phyloP scores from a whole-genome alignment of 1,140 invertebrate genomes.

The Drosophila obscura region DNA sequence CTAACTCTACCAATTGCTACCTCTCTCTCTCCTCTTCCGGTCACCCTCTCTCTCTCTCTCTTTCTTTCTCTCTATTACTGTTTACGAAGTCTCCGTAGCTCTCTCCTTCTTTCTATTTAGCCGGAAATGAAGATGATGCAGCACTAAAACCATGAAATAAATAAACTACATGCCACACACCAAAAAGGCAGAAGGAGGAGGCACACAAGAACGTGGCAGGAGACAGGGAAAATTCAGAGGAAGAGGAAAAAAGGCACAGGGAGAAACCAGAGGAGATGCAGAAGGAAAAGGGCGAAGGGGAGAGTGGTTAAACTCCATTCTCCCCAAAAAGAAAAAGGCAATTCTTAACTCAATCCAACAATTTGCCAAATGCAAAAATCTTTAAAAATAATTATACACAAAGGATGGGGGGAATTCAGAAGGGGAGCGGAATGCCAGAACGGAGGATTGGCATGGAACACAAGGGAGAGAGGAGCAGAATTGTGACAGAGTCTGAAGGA shows the following conservation, averaged over 20 bases:
- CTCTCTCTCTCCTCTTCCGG: constrained; percentile 9
- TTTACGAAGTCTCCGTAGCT: constrained; percentile 47
- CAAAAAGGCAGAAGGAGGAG: background rate
- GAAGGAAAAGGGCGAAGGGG: background rate
- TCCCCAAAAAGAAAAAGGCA: constrained; percentile 10
- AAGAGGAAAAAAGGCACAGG: too few relatives aligned
- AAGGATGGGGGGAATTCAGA: background rate
- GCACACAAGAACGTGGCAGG: background rate
- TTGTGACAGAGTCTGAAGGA: too few relatives aligned
- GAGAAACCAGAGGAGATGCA: background rate
- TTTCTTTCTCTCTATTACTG: constrained; percentile 2
- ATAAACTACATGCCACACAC: constrained; percentile 66
- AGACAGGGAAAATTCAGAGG: background rate
- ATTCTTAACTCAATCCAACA: constrained; percentile 28
- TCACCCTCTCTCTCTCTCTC: background rate
- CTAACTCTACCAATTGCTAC: constrained; percentile 15
- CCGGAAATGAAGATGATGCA: constrained; percentile 81
- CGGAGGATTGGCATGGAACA: too few relatives aligned
- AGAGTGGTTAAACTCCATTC: constrained; percentile 43
- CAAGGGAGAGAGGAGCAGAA: too few relatives aligned
- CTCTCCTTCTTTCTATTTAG: constrained; percentile 24
- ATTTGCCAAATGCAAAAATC: constrained; percentile 29
- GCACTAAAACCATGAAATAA: constrained; percentile 78
- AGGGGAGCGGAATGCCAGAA: too few relatives aligned
- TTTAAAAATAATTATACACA: constrained; percentile 32